Evolutionary conservation across 2,888 invertebrate genomes (phyloP), one percentile per base, ranked within the genome.

Genomic region (Timema cristinae): DNA sequence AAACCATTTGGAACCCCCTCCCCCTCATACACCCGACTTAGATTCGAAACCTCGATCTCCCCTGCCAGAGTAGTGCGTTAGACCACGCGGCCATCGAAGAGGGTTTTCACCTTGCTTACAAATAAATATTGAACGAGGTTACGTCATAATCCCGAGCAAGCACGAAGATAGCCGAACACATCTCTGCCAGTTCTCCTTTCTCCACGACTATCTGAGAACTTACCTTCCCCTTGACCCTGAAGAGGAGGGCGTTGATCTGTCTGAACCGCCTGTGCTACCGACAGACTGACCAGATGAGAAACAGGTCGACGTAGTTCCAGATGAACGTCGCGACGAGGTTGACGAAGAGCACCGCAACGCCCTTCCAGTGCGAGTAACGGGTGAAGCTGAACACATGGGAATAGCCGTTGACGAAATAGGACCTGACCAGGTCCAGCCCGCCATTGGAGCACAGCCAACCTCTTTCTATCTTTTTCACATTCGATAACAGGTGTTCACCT

Each of bases 221-320:
- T 50, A 70, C 70, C 68, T 71, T 67, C 0, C 68, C 73, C 7
- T 13, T 51, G n/a, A 69, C 50, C 6, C 52, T 9, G 13, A 32
- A 16, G 9, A 76, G 73, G n/a, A 72, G 56, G 2, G 51, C 16
- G 73, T 76, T 90, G 7, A 90, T 80, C 78, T 89, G 87, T 56
- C 85, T 84, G 77, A 91, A 92, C 69, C 88, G 85, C 6, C n/a
- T 88, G 86, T 0, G 89, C 82, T 68, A 92, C 79, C 0, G 78
- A 77, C 8, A 78, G 66, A 7, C 79, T 76, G 48, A 80, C 63
- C n/a, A 79, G 50, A 78, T 78, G 47, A 80, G 75, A 69, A 79
- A 79, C 15, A 80, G 75, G 73, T 80, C 79, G 61, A 77, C 77
- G 71, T 76, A 79, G 75, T 78, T 79, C 79, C 80, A 79, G 8